A percentile compares a stretch with the other conserved stretches of the same genome.
phyloP scores from a whole-genome alignment of 2,888 invertebrate species.

The Pyralis farinalis region DNA sequence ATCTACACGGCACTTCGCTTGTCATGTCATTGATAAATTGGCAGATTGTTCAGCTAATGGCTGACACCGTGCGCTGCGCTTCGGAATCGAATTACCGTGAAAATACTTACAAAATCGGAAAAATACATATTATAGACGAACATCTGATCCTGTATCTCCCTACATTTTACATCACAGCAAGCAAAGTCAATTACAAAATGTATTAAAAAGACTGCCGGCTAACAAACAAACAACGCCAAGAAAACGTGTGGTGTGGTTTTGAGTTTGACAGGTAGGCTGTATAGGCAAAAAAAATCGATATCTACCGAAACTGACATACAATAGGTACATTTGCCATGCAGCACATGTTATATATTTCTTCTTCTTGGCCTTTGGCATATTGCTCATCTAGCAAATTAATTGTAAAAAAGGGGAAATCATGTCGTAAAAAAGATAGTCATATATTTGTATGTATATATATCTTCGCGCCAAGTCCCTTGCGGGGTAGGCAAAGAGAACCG shows the following conservation, averaged over 20 bases:
- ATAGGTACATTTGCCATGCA: too few species aligned
- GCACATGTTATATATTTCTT: too few species aligned
- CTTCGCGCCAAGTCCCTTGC: too few species aligned
- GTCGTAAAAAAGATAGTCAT: too few species aligned
- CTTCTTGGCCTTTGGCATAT: too few species aligned
- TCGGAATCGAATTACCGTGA: constrained; percentile 17
- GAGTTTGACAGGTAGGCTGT: constrained; percentile 31
- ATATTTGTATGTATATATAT: too few species aligned
- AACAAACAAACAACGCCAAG: constrained; percentile 76
- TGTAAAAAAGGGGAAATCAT: too few species aligned
- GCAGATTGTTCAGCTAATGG: constrained; percentile 52
- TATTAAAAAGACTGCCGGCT: constrained; percentile 66
- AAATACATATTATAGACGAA: constrained; percentile 48
- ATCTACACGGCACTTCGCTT: constrained; percentile 18
- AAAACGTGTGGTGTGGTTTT: constrained; percentile 65
- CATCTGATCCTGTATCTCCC: constrained; percentile 45
- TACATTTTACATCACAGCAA: constrained; percentile 65
- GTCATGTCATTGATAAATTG: constrained; percentile 34
- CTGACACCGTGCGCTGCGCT: constrained; percentile 7
- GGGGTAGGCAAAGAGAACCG: too few species aligned
- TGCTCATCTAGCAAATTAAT: too few species aligned
- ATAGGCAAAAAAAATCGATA: constrained; percentile 12
- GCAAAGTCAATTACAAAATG: constrained; percentile 56
- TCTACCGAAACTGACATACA: not conserved
- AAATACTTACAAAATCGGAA: constrained; percentile 52